phyloP scores from a whole-genome alignment of 2,113 vertebrate species.

The Nannospalax galili region DNA sequence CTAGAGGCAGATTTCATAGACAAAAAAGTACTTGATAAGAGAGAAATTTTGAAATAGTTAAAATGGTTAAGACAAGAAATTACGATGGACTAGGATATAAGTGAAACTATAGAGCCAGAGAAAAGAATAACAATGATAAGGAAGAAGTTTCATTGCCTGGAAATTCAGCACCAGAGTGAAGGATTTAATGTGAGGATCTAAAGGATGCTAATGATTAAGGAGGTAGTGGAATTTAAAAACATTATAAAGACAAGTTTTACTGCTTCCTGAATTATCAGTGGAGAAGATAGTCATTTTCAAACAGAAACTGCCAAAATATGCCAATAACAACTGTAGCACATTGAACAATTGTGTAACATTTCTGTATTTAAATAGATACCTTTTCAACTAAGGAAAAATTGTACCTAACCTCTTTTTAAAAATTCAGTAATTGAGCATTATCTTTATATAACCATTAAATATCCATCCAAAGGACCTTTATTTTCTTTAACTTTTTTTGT shows the following conservation, averaged over 20 bases:
- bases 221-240: constrained; percentile 36
- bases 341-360: constrained; percentile 58
- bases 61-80: constrained; percentile 89
- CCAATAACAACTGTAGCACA: constrained; percentile 63
- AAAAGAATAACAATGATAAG: constrained; percentile 93
- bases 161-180: constrained; percentile 84
- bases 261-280: neutral
- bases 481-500: neutral
- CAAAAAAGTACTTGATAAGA: neutral
- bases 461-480: neutral
- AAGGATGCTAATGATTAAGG: neutral
- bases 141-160: constrained; percentile 91
- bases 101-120: constrained; percentile 92
- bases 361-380: constrained; percentile 61
- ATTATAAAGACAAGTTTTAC: constrained; percentile 12
- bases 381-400: neutral
- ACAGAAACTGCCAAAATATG: constrained; percentile 54
- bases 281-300: constrained; percentile 62
- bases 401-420: neutral
- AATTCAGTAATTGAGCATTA: neutral
- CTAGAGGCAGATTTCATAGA: constrained; percentile 17
- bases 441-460: no score
- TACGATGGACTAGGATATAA: constrained; percentile 90
- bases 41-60: neutral
- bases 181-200: neutral